These are phyloP conservation scores for Propithecus coquereli DNA, from an alignment of 2,113 vertebrate species.

Conservation along the genomic window DNA sequence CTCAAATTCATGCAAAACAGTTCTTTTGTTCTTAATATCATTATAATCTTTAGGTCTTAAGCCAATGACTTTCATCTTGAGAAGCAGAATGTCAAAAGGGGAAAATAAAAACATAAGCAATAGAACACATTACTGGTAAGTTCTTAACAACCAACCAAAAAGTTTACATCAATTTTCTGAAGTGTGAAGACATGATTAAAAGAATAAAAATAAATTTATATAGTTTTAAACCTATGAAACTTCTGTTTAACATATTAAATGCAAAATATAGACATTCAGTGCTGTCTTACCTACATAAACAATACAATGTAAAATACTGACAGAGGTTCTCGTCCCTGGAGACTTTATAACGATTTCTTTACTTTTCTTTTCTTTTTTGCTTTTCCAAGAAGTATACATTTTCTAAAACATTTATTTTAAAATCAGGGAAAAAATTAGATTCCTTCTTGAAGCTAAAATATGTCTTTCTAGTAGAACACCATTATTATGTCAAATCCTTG, in stretches of 20 bases:
- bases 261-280: not conserved
- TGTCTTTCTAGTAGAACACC: not conserved
- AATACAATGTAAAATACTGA: not conserved
- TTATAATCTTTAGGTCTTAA: not conserved
- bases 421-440: not conserved
- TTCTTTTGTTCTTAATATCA: not conserved
- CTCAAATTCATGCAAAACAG: not conserved
- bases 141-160: not conserved
- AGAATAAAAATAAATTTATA: not conserved
- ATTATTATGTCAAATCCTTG: not conserved
- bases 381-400: not conserved
- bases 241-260: not conserved
- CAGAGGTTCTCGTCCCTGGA: not conserved
- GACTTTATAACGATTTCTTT: not conserved
- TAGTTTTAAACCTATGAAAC: not conserved
- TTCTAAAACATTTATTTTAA: conserved; percentile 36
- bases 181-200: not conserved
- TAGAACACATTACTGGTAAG: not conserved
- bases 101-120: not conserved
- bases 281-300: not conserved
- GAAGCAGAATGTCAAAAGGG: not conserved
- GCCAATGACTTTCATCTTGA: conserved; percentile 5
- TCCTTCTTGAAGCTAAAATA: conserved; percentile 2
- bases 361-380: not conserved
- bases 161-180: not conserved